Conservation (phyloP, 2,797 vertebrate genomes). For the Intellagama lesueurii region DNA sequence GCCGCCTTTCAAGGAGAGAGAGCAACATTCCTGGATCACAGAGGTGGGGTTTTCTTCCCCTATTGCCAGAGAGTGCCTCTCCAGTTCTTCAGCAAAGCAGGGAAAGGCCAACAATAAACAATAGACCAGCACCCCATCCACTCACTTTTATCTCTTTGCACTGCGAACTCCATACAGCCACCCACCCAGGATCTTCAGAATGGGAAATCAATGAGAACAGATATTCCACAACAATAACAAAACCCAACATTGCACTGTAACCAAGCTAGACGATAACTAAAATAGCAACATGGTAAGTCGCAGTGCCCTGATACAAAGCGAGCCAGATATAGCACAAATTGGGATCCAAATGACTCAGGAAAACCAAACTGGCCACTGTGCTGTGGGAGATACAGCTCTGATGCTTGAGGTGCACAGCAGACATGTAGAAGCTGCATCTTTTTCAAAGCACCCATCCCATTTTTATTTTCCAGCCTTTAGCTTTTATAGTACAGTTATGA, state of each 20-base stretch:
- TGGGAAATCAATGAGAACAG: background rate
- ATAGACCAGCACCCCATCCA: background rate
- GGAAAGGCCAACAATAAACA: too few relatives aligned
- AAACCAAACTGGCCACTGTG: background rate
- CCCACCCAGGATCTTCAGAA: background rate
- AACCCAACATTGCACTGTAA: background rate
- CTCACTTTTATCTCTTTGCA: background rate
- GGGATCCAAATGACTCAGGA: background rate
- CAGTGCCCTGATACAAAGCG: background rate
- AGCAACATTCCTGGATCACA: conserved; percentile 1
- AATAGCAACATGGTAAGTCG: background rate
- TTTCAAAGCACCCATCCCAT: too few relatives aligned
- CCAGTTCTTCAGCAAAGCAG: background rate
- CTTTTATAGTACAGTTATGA: background rate
- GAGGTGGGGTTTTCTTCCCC: background rate
- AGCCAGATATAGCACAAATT: background rate
- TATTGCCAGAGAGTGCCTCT: background rate
- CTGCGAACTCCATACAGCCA: background rate
- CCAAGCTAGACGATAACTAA: background rate
- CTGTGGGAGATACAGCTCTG: background rate
- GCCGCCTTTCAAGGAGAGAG: background rate
- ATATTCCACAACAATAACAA: background rate
- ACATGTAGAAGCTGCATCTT: too few relatives aligned
- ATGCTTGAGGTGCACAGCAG: background rate
- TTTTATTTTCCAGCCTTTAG: background rate